Evolutionary conservation across 2,888 invertebrate genomes (phyloP).

Genomic region (Autographa gamma): DNA sequence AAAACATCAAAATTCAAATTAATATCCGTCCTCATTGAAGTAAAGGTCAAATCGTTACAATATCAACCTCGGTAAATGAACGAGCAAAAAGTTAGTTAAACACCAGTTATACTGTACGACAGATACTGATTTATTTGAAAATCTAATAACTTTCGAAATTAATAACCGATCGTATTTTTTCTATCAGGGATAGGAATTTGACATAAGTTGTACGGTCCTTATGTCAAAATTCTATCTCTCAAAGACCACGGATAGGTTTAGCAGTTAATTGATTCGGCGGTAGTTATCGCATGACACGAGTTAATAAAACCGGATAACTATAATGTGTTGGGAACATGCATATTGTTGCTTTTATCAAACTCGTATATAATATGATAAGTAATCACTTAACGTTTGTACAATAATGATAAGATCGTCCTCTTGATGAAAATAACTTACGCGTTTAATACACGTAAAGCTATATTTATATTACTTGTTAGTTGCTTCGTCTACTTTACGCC

Average conservation of each 20-base stretch:
- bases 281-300: slow-evolving; percentile 46
- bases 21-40: slow-evolving; percentile 29
- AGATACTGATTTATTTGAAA: slow-evolving; percentile 39
- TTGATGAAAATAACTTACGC: background rate
- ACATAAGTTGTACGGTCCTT: background rate
- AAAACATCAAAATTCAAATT: slow-evolving; percentile 38
- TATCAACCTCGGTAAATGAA: slow-evolving; percentile 30
- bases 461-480: background rate
- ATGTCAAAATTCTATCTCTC: background rate
- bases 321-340: slow-evolving; percentile 51
- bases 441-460: background rate
- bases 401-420: slow-evolving; percentile 13
- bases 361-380: slow-evolving; percentile 7
- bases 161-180: no score
- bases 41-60: slow-evolving; percentile 42
- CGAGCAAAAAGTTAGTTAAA: slow-evolving; percentile 45
- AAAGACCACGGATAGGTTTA: background rate
- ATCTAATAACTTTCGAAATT: background rate
- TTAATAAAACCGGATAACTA: slow-evolving; percentile 38
- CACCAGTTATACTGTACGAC: slow-evolving; percentile 32
- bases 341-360: slow-evolving; percentile 30
- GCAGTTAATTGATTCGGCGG: slow-evolving; percentile 49
- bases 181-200: no score
- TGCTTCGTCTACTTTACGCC: background rate
- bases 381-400: slow-evolving; percentile 11